phyloP scores from a whole-genome alignment of 2,113 vertebrate genomes.

The Eonycteris spelaea region DNA sequence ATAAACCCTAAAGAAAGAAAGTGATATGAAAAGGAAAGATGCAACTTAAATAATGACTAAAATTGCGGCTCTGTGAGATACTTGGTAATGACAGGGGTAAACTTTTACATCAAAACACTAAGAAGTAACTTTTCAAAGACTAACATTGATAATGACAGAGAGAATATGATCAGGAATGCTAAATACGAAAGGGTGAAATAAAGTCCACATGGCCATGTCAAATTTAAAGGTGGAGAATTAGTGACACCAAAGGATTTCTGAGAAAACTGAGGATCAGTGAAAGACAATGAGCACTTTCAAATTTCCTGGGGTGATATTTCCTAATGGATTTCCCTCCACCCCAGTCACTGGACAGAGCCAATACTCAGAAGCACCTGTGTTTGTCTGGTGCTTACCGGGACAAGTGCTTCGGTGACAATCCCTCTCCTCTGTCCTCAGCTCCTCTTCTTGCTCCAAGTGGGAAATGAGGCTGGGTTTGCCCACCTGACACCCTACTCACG shows the following conservation, averaged over 20 bases:
- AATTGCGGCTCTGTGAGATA: not conserved
- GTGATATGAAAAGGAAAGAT: not conserved
- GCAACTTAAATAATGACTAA: not conserved
- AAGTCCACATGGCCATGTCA: not conserved
- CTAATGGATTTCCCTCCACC: no score
- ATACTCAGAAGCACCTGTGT: not conserved
- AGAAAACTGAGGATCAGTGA: not conserved
- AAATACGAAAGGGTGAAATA: not conserved
- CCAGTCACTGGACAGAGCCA: not conserved
- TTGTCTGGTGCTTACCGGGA: constrained; percentile 10
- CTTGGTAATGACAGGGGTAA: not conserved
- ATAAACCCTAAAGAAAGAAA: not conserved
- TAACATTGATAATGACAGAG: not conserved
- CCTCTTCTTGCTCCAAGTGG: constrained; percentile 70
- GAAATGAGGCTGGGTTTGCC: constrained; percentile 73
- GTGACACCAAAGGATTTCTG: not conserved
- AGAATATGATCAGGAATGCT: not conserved
- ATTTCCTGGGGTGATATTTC: not conserved
- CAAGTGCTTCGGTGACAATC: not conserved
- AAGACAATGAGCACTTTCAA: not conserved
- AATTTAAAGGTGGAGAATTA: not conserved
- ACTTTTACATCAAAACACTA: not conserved
- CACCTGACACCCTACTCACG: constrained; percentile 58
- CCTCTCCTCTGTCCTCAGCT: constrained; percentile 42
- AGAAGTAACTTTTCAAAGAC: not conserved